A percentile compares a stretch with the other conserved stretches of the same genome.
Conservation (phyloP, 1,140 invertebrate genomes). For the Maconellicoccus hirsutus region DNA sequence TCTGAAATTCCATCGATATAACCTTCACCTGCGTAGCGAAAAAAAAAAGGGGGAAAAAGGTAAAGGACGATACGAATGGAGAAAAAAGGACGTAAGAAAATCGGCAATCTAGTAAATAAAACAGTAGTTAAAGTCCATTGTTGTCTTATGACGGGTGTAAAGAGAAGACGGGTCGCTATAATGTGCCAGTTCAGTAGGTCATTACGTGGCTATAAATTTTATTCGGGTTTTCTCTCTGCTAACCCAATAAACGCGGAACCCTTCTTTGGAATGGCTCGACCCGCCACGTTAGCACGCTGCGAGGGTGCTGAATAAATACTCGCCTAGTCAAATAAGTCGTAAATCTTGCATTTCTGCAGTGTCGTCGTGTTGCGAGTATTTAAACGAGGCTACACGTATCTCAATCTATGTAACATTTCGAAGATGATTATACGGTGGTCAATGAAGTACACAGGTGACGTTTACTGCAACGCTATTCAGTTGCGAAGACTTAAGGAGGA, state of each 20-base stretch:
- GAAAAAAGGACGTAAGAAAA: background rate
- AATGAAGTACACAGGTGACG: no score
- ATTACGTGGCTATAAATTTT: slow-evolving; percentile 9
- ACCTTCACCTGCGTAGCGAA: no score
- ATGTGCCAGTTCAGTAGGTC: slow-evolving; percentile 2
- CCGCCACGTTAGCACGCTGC: background rate
- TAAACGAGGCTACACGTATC: no score
- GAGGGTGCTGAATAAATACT: background rate
- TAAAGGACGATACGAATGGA: background rate
- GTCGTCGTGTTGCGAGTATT: no score
- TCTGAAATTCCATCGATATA: no score
- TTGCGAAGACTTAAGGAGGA: background rate
- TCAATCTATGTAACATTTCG: no score
- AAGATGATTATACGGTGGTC: no score
- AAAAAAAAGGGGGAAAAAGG: background rate
- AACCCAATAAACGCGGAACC: slow-evolving; percentile 1
- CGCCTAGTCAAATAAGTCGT: slow-evolving; percentile 1
- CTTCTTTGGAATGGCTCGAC: background rate
- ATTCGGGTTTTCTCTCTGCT: background rate
- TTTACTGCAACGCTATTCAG: no score
- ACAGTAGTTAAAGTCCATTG: slow-evolving; percentile 8
- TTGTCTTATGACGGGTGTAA: slow-evolving; percentile 8
- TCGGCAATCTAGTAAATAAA: background rate
- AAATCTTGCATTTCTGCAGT: background rate
- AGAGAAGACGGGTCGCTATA: background rate